Evolutionary conservation across 2,113 vertebrate genomes (phyloP).

Genomic region (Cebidichthys violaceus): DNA sequence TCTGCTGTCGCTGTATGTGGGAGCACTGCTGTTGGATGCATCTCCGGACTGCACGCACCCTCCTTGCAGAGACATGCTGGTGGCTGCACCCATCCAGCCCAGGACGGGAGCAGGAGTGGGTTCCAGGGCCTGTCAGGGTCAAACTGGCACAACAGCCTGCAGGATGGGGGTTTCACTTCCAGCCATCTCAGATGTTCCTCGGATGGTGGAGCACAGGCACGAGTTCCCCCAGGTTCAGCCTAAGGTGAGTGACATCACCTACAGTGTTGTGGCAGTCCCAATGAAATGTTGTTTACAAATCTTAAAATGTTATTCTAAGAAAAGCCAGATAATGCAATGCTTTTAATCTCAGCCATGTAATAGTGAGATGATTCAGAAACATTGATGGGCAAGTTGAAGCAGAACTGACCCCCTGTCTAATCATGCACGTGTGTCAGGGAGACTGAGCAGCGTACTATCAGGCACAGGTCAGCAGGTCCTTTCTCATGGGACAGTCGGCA

Average conservation of each 20-base stretch:
- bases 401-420: constrained; percentile 1
- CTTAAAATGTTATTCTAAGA: background rate
- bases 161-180: constrained; percentile 48
- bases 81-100: constrained; percentile 73
- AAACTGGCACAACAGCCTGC: constrained; percentile 61
- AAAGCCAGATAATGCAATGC: background rate
- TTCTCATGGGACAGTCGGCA: constrained; percentile 55
- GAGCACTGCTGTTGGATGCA: constrained; percentile 68
- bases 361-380: background rate
- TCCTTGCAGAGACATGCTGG: constrained; percentile 80
- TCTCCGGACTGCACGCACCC: constrained; percentile 69
- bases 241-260: constrained; percentile 66
- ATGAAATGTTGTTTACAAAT: background rate
- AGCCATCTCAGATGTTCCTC: constrained; percentile 53
- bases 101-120: constrained; percentile 53
- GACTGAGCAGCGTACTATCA: constrained; percentile 9
- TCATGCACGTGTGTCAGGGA: constrained; percentile 31
- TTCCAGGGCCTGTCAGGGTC: constrained; percentile 69
- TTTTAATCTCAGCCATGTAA: constrained; percentile 1
- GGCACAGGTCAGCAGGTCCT: constrained; percentile 42
- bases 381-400: background rate
- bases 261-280: background rate
- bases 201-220: constrained; percentile 56
- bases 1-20: constrained; percentile 69
- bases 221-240: constrained; percentile 56